phyloP scores from a whole-genome alignment of 2,797 vertebrate species.

The Toxotes lorentzi region DNA sequence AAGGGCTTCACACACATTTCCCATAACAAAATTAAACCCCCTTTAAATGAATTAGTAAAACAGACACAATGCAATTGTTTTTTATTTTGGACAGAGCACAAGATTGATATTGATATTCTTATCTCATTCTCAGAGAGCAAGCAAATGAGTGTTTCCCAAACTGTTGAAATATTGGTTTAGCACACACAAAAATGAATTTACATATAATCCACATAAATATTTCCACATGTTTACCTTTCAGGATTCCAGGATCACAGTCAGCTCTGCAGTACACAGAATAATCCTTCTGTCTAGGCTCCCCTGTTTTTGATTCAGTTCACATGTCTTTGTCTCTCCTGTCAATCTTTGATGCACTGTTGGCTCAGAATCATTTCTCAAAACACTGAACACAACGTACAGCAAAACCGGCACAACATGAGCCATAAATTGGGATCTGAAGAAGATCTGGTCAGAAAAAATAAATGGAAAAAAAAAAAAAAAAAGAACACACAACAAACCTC shows the following conservation, averaged over 20 bases:
- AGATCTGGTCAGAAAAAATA: constrained; percentile 46
- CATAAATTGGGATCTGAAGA: constrained; percentile 37
- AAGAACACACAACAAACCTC: constrained; percentile 30
- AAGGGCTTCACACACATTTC: not conserved
- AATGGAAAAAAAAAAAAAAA: not conserved
- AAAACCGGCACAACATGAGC: constrained; percentile 21
- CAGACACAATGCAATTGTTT: not conserved
- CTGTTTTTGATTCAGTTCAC: constrained; percentile 63
- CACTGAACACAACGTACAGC: constrained; percentile 42
- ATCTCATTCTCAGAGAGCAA: not conserved
- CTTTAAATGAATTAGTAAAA: not conserved
- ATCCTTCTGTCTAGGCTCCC: constrained; percentile 37
- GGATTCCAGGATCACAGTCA: constrained; percentile 11
- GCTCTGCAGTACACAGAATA: constrained; percentile 10
- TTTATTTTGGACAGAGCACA: not conserved
- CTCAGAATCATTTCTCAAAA: constrained; percentile 52
- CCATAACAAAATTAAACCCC: not conserved
- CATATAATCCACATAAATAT: not conserved
- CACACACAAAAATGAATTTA: not conserved
- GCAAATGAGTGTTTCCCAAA: not conserved
- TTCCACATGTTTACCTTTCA: constrained; percentile 4
- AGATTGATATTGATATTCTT: not conserved
- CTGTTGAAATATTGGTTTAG: not conserved
- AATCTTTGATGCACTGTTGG: constrained; percentile 55
- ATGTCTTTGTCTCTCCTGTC: constrained; percentile 41